These are phyloP conservation scores for Felis chaus DNA, from an alignment of 2,113 vertebrate species.

Conservation along the genomic window DNA sequence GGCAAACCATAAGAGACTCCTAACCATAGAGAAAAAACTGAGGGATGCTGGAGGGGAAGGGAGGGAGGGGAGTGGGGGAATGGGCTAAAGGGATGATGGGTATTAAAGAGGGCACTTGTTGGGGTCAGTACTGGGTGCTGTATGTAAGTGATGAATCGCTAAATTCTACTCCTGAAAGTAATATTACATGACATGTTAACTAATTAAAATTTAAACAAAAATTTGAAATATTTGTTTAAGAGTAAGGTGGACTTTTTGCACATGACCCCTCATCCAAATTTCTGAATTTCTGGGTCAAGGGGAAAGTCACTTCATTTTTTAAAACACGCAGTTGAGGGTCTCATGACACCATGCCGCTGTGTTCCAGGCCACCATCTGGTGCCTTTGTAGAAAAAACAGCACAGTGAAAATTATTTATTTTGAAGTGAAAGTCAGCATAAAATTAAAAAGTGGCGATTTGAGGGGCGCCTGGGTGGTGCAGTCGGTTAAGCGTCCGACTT, in stretches of 20 bases:
- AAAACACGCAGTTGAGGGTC: neutral
- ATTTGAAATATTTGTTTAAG: neutral
- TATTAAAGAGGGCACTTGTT: neutral
- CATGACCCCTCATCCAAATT: neutral
- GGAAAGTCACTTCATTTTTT: neutral
- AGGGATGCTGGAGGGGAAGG: neutral
- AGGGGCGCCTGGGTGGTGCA: too few species aligned
- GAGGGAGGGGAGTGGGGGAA: neutral
- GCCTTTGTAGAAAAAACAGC: neutral
- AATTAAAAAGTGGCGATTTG: neutral
- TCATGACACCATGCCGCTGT: accelerated
- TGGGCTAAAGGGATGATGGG: neutral
- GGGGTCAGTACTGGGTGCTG: neutral
- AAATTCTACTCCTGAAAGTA: neutral
- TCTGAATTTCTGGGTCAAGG: neutral
- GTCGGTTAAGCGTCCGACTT: too few species aligned
- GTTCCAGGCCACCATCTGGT: neutral
- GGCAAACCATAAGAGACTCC: neutral
- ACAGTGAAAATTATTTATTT: neutral
- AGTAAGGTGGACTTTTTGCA: neutral
- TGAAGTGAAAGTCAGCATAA: neutral
- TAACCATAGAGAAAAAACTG: neutral
- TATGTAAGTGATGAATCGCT: neutral
- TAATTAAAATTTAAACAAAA: neutral
- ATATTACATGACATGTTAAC: neutral